These are phyloP conservation scores for Arctocebus calabarensis DNA, from an alignment of 2,797 vertebrate species.

Conservation along the genomic window DNA sequence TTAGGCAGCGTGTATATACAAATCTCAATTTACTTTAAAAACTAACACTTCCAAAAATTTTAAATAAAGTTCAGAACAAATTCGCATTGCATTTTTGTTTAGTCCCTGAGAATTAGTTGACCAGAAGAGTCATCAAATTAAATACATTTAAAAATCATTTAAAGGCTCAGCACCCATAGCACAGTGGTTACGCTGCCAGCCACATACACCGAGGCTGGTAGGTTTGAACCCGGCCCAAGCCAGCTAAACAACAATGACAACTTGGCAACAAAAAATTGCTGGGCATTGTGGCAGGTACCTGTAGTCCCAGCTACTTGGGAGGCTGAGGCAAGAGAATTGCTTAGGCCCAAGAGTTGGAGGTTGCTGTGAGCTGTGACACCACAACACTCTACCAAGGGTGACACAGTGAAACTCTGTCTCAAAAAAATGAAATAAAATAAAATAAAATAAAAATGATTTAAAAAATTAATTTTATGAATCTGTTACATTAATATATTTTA, in stretches of 20 bases:
- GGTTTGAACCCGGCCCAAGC: no score
- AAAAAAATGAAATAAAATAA: neutral
- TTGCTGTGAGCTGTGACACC: no score
- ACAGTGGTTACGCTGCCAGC: no score
- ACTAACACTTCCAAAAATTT: slow-evolving; percentile 52
- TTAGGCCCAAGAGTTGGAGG: no score
- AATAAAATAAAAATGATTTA: slow-evolving; percentile 23
- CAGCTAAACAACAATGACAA: no score
- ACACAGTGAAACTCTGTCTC: no score
- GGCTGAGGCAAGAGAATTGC: no score
- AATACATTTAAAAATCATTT: slow-evolving; percentile 57
- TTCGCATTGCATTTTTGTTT: slow-evolving; percentile 36
- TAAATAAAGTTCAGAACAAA: slow-evolving; percentile 32
- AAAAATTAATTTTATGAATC: slow-evolving; percentile 44
- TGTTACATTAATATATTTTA: neutral
- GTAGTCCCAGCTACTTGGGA: no score
- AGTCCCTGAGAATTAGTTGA: slow-evolving; percentile 37
- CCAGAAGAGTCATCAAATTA: slow-evolving; percentile 16
- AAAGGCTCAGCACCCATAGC: neutral
- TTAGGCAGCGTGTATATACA: slow-evolving; percentile 23
- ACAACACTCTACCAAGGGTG: no score
- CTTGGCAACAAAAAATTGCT: no score
- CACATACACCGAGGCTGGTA: no score
- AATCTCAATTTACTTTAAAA: slow-evolving; percentile 56
- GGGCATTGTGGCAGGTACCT: no score